These are phyloP conservation scores for Mormyrus lacerda DNA, from an alignment of 2,113 vertebrate species.

Conservation along the genomic window DNA sequence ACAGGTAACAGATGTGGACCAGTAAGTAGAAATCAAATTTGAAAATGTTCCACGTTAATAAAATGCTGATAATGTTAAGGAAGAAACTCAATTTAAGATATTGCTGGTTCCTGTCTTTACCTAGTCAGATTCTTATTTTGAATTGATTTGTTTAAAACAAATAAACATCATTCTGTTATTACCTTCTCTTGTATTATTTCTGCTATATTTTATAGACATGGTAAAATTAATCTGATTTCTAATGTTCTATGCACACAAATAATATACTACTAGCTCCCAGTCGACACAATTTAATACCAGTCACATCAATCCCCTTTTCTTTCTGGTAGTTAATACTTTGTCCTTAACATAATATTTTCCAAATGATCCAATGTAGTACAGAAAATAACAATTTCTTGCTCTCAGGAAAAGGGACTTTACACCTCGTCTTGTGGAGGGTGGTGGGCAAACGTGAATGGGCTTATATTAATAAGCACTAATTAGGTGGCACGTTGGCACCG, in stretches of 20 bases:
- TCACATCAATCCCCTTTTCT: background rate
- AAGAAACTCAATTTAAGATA: background rate
- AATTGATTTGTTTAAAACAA: background rate
- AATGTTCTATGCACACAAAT: background rate
- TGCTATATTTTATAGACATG: background rate
- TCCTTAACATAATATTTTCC: background rate
- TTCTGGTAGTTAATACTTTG: background rate
- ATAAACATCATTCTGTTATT: background rate
- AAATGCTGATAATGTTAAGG: background rate
- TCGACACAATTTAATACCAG: background rate
- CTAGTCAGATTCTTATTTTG: background rate
- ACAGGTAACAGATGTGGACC: background rate
- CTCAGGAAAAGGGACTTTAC: background rate
- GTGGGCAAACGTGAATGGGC: background rate
- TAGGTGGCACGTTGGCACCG: background rate
- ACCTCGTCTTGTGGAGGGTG: background rate
- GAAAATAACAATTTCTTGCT: background rate
- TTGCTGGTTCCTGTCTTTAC: background rate
- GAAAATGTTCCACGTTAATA: background rate
- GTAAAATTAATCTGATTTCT: background rate
- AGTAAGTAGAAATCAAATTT: background rate
- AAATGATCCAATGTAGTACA: background rate
- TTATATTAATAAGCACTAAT: background rate
- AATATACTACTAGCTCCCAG: background rate
- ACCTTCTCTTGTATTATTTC: background rate